A percentile compares a stretch with the other conserved stretches of the same genome.
Conservation (phyloP, 2,888 invertebrate species). For the Parochlus steinenii region DNA sequence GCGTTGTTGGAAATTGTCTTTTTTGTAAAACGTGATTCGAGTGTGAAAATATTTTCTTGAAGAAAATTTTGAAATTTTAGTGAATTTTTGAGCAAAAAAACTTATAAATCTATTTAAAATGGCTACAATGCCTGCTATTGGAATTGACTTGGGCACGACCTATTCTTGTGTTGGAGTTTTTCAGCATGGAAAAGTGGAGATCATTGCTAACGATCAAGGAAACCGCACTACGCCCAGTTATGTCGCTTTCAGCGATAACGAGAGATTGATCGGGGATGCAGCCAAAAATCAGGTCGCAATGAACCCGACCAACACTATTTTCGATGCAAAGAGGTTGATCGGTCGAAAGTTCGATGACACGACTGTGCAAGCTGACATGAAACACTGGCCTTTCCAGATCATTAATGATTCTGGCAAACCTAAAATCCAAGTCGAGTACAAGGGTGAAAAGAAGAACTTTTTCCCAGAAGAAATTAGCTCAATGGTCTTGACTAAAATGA, state of each 20-base stretch:
- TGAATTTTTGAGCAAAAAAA: too few species aligned
- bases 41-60: too few species aligned
- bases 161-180: conserved; percentile 79
- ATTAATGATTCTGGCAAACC: conserved; percentile 51
- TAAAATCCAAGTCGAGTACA: conserved; percentile 56
- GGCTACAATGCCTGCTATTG: conserved; percentile 44
- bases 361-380: conserved; percentile 62
- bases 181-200: conserved; percentile 65
- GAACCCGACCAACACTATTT: conserved; percentile 68
- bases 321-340: conserved; percentile 70
- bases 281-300: conserved; percentile 73
- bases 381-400: conserved; percentile 65
- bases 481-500: conserved; percentile 75
- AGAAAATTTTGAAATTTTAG: too few species aligned
- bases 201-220: conserved; percentile 79
- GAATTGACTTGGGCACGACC: conserved; percentile 76
- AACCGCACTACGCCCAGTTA: conserved; percentile 78
- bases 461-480: conserved; percentile 73
- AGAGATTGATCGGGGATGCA: conserved; percentile 70
- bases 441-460: conserved; percentile 57
- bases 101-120: too few species aligned
- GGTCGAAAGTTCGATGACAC: conserved; percentile 64
- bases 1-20: too few species aligned
- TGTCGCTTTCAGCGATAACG: conserved; percentile 73
- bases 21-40: too few species aligned